Base-by-base conservation (phyloP, 1,140 invertebrate species). In the Metaphire vulgaris region DNA sequence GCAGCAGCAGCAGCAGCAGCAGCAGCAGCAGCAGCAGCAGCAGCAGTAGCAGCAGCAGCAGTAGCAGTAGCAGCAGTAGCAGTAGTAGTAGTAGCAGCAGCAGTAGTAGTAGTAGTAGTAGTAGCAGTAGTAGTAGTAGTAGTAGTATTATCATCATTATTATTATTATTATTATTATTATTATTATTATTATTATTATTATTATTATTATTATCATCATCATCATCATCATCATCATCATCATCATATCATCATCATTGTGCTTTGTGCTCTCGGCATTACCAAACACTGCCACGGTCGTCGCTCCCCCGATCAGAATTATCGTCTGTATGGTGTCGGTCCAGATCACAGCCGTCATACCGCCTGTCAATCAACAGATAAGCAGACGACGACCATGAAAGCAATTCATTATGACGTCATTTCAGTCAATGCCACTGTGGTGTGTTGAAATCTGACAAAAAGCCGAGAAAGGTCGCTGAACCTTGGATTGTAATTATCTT, bases 291-390 rank as follows among this genome's bases (percentile, higher is more conserved):
- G 88, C 88, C 1, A 89, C 85, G 72, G 87, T 84, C 69, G 88
- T 84, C 1, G 88, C 86, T 71, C 89, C 89, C 73, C 87, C 82
- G 15, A 90, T 76, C 88, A 89, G 90, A 30, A 89, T 87, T 76
- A 90, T 81, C 1, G 88, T 89, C 80, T 90, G 89, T 1, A 89
- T 86, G 77, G 88, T 88, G 79, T 90, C 89, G 1, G 89, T 90
- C 87, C 88, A 89, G 33, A 89, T 89, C 21, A 89, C 89, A 69
- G 89, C 88, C 21, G 88, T 87, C 26, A 89, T 82, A 2, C 89
- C 89, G 70, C 89, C 86, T 87, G 74, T 41, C 80, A 76, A 41
- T 74, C 56, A n/a, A n/a, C n/a, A n/a, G n/a, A n/a, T n/a, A n/a
- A n/a, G n/a, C n/a, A n/a, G n/a, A n/a, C n/a, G n/a, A n/a, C n/a